Base-by-base conservation (phyloP, 2,888 invertebrate species). In the Rotaria macrura region DNA sequence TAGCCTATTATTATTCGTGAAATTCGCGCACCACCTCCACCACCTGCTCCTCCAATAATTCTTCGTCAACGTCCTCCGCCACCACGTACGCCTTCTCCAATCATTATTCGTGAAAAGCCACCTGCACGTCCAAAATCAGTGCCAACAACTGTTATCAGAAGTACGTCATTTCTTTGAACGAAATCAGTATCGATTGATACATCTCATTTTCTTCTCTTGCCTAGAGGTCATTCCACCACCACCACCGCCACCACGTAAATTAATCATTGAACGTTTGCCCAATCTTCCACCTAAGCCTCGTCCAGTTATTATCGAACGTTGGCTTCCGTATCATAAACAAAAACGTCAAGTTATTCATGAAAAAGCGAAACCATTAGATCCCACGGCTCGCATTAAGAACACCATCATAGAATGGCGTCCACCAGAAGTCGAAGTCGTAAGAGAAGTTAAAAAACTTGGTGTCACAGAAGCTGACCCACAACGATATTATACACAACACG, bases 281-380 rank as follows among this genome's bases (percentile, higher is more conserved):
- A 84, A 84, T 43, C 55, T 85, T n/a, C 85, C 85, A 29, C 84
- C 85, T 2, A 85, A 85, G n/a, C 85, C 85, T 14, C 85, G 84
- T 43, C 84, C 85, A 34, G 85, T 85, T 10, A 85, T 85, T 20
- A 85, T 85, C 23, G 85, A 85, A 84, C 57, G 85, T 47, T 85
- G 85, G 85, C 55, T 85, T 9, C 85, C 85, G 2, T 85, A 85
- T 43, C n/a, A 52, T 29, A 84, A 85, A 49, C 83, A 84, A n/a
- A 85, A 85, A 47, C 79, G 85, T 74, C 79, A 84, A 85, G 85
- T 85, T 7, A 84, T 85, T 29, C 84, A 84, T 49, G 40, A 85
- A 49, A 49, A 47, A 47, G 38, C 85, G 5, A 85, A 85, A 55
- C 85, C 85, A 84, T 40, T 79, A 43, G 79, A 43, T 12, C 43